Conservation (phyloP, 2,888 invertebrate species). For the Spialia ferax region DNA sequence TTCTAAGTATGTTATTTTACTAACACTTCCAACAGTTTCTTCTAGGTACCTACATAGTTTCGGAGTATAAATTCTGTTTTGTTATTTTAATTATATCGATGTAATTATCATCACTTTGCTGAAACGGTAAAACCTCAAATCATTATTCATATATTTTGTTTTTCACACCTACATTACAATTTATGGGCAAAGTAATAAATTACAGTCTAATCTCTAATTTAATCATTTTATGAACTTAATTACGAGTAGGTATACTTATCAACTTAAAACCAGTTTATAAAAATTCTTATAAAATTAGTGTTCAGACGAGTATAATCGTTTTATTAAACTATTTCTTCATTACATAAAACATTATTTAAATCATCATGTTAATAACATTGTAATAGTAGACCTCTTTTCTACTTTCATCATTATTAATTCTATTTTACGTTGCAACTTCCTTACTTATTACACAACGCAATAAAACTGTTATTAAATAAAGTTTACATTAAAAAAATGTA, state of each 20-base stretch:
- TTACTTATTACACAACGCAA: conserved; percentile 20
- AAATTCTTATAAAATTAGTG: conserved; percentile 1
- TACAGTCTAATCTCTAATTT: not conserved
- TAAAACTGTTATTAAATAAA: conserved; percentile 34
- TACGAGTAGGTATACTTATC: no score
- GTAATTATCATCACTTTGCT: not conserved
- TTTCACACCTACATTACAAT: not conserved
- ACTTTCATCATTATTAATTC: conserved; percentile 27
- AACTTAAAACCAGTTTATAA: not conserved
- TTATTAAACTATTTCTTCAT: conserved; percentile 6
- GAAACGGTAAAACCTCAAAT: not conserved
- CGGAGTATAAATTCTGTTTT: no score
- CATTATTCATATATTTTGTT: not conserved
- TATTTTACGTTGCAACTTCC: conserved; percentile 20
- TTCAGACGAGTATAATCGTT: conserved; percentile 1
- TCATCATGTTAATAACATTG: conserved; percentile 28
- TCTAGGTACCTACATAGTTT: no score
- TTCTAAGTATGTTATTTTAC: no score
- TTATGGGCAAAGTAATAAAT: conserved; percentile 2
- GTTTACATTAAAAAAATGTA: conserved; percentile 32
- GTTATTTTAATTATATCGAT: no score
- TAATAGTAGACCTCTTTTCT: conserved; percentile 30
- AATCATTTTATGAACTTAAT: conserved; percentile 6
- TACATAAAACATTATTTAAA: conserved; percentile 37
- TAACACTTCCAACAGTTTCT: no score